These are phyloP conservation scores for Sitta europaea DNA, from an alignment of 2,113 vertebrate species.

Conservation along the genomic window DNA sequence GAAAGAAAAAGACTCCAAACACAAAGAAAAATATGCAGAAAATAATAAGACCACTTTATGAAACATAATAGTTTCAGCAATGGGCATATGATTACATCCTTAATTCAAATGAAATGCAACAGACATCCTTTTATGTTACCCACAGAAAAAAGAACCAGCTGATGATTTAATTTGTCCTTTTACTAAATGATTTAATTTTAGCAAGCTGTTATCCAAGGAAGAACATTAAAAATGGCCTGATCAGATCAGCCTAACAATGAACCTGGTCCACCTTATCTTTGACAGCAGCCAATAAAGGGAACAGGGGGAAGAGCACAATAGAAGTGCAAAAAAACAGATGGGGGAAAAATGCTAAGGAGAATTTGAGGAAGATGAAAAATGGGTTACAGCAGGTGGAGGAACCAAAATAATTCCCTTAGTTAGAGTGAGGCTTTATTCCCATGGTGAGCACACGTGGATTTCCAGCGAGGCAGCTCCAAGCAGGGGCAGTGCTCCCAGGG, in stretches of 20 bases:
- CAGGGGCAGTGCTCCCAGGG: neutral
- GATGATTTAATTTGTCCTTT: slow-evolving; percentile 16
- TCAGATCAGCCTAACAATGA: neutral
- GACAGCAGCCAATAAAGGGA: neutral
- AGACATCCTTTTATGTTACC: neutral
- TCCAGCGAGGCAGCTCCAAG: neutral
- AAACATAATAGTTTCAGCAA: neutral
- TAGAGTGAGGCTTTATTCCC: neutral
- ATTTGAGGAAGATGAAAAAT: neutral
- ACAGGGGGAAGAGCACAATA: neutral
- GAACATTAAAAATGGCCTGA: neutral
- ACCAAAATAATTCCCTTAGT: neutral
- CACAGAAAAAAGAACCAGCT: neutral
- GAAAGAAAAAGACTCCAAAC: neutral
- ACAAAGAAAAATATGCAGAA: slow-evolving; percentile 2
- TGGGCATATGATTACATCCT: neutral
- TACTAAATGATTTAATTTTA: neutral
- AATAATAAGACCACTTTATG: slow-evolving; percentile 6
- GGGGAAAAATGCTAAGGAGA: neutral
- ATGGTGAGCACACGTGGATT: neutral
- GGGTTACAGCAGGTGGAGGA: neutral
- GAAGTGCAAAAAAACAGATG: neutral
- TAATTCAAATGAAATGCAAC: neutral
- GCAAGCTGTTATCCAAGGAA: neutral
- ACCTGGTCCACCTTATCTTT: neutral